phyloP scores from a whole-genome alignment of 2,888 invertebrate species.

The Lasiommata megera region DNA sequence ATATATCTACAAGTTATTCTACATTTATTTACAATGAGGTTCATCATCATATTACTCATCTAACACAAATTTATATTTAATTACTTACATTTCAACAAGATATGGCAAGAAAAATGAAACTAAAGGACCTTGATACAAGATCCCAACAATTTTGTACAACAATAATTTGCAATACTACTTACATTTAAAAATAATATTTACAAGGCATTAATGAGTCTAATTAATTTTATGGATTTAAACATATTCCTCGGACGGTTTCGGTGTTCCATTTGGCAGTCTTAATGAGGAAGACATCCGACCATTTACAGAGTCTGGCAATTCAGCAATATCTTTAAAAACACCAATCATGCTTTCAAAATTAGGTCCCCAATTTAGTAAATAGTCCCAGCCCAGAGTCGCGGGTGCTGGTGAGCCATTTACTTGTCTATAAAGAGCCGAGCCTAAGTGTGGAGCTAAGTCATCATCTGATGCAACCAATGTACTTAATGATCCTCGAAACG shows the following conservation, averaged over 20 bases:
- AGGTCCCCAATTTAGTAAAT: slow-evolving; percentile 96
- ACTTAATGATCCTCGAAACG: slow-evolving; percentile 95
- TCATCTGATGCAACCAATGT: slow-evolving; percentile 97
- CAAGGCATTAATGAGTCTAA: slow-evolving; percentile 24
- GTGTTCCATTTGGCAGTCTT: slow-evolving; percentile 88
- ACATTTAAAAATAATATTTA: slow-evolving; percentile 34
- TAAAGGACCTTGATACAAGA: slow-evolving; percentile 77
- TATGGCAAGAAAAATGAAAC: slow-evolving; percentile 74
- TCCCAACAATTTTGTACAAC: slow-evolving; percentile 66
- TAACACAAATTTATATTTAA: slow-evolving; percentile 32
- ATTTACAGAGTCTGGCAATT: slow-evolving; percentile 91
- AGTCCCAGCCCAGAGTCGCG: slow-evolving; percentile 95
- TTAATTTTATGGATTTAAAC: slow-evolving; percentile 72
- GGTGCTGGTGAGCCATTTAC: slow-evolving; percentile 89
- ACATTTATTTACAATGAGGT: slow-evolving; percentile 48
- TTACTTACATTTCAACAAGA: slow-evolving; percentile 53
- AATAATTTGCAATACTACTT: slow-evolving; percentile 40
- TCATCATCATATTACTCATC: slow-evolving; percentile 33
- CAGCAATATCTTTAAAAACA: slow-evolving; percentile 97
- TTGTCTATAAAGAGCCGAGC: slow-evolving; percentile 89
- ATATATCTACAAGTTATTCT: slow-evolving; percentile 32
- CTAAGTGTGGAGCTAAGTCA: slow-evolving; percentile 90
- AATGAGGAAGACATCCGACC: slow-evolving; percentile 87
- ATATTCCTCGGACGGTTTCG: slow-evolving; percentile 95
- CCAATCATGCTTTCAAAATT: slow-evolving; percentile 97